Conservation (phyloP, 2,888 invertebrate genomes). For the Oscheius sp. region DNA sequence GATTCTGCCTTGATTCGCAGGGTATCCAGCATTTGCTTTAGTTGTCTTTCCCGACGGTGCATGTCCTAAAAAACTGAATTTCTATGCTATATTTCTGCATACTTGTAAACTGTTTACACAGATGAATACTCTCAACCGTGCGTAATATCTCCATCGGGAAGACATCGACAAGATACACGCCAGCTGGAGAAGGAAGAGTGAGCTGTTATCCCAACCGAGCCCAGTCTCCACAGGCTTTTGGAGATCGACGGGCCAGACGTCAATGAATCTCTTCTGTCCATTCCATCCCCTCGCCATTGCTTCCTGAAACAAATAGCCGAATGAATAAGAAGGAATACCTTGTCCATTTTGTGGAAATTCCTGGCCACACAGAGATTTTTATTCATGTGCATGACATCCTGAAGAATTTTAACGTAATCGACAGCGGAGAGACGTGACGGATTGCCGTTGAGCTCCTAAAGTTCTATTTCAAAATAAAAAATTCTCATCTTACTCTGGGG, state of each 20-base stretch:
- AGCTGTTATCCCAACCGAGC: slow-evolving; percentile 84
- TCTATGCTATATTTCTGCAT: slow-evolving; percentile 19
- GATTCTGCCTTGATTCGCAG: slow-evolving; percentile 89
- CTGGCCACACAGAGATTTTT: slow-evolving; percentile 94
- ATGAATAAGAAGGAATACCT: slow-evolving; percentile 73
- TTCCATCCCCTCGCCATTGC: slow-evolving; percentile 58
- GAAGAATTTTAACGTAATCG: slow-evolving; percentile 87
- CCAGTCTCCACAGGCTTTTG: slow-evolving; percentile 82
- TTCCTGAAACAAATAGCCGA: slow-evolving; percentile 39
- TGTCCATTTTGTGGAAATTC: slow-evolving; percentile 88
- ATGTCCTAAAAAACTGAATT: slow-evolving; percentile 70
- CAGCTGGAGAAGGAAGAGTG: slow-evolving; percentile 92
- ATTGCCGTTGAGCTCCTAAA: slow-evolving; percentile 59
- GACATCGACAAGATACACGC: slow-evolving; percentile 84
- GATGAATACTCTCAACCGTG: slow-evolving; percentile 83
- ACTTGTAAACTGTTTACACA: slow-evolving; percentile 78
- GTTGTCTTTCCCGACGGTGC: slow-evolving; percentile 71
- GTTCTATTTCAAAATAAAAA: slow-evolving; percentile 13
- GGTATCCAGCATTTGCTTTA: slow-evolving; percentile 81
- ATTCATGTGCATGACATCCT: slow-evolving; percentile 89
- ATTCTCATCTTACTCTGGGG: slow-evolving; percentile 40
- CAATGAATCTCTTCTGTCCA: slow-evolving; percentile 79
- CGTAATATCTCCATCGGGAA: slow-evolving; percentile 86
- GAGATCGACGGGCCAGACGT: slow-evolving; percentile 97
- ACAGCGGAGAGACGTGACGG: slow-evolving; percentile 51